Conservation (phyloP, 30 jellyfish, hydroid and myxozoan genomes). For the Haliclystus octoradiatus region DNA sequence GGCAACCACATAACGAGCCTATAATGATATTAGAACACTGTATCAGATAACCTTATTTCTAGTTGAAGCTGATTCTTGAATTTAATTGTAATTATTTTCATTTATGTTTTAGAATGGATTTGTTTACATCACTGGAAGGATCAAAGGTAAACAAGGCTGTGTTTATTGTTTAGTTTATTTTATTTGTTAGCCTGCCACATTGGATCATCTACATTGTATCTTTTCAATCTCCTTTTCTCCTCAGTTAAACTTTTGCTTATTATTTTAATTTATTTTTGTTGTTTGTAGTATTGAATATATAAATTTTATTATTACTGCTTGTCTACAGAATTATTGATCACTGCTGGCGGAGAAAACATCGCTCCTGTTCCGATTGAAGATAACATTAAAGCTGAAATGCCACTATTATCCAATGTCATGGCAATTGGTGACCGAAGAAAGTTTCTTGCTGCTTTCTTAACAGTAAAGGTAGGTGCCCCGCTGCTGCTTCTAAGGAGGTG, state of each 20-base stretch:
- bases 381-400: conserved; percentile 70
- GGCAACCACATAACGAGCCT: too few species aligned
- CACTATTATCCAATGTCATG: conserved; percentile 85
- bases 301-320: too few species aligned
- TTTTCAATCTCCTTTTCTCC: neutral
- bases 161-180: too few species aligned
- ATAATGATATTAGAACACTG: too few species aligned
- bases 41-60: too few species aligned
- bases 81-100: neutral
- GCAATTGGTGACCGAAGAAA: conserved; percentile 91
- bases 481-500: too few species aligned
- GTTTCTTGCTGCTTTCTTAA: conserved; percentile 77
- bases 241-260: neutral
- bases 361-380: conserved; percentile 99
- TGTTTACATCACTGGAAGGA: conserved; percentile 91
- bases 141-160: conserved; percentile 55
- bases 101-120: conserved; percentile 62
- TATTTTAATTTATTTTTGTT: neutral
- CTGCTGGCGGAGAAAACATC: conserved; percentile 98
- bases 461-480: conserved; percentile 84
- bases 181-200: too few species aligned
- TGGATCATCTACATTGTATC: conserved; percentile 3
- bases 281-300: too few species aligned
- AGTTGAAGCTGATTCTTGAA: neutral
- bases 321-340: conserved; percentile 70